Evolutionary conservation across 1,140 invertebrate genomes (phyloP).

Genomic region (Drosophila erecta): DNA sequence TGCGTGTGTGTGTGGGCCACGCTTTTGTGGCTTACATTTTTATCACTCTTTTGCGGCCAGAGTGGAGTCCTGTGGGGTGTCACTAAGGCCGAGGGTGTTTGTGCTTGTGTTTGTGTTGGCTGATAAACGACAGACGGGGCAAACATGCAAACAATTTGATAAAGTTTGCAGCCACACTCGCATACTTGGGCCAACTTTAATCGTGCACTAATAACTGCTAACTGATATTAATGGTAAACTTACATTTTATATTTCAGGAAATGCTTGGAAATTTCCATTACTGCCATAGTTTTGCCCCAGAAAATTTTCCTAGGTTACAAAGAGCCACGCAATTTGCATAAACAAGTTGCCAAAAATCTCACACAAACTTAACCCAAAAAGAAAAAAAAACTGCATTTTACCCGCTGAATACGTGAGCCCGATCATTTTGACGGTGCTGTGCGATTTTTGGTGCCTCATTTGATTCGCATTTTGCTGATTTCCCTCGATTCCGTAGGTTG

Average conservation of each 20-base stretch:
- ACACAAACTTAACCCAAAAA: conserved; percentile 23
- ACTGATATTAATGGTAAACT: conserved; percentile 64
- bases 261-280: conserved; percentile 37
- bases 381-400: conserved; percentile 14
- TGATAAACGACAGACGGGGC: conserved; percentile 60
- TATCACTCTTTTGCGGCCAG: conserved; percentile 66
- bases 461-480: conserved; percentile 26
- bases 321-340: conserved; percentile 52
- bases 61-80: conserved; percentile 35
- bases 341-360: conserved; percentile 47
- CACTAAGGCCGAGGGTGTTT: conserved; percentile 37
- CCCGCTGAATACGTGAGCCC: conserved; percentile 23
- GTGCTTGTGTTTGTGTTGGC: conserved; percentile 32
- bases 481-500: conserved; percentile 4
- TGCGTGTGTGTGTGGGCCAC: conserved; percentile 38
- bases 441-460: conserved; percentile 30
- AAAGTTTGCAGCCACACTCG: conserved; percentile 52
- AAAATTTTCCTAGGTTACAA: neutral
- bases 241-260: conserved; percentile 38
- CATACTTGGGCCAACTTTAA: conserved; percentile 45
- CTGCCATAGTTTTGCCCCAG: conserved; percentile 3
- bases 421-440: conserved; percentile 37
- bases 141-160: conserved; percentile 78
- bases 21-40: conserved; percentile 79
- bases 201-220: conserved; percentile 66